Conservation (phyloP, 2,888 invertebrate genomes). For the Apoda limacodes region DNA sequence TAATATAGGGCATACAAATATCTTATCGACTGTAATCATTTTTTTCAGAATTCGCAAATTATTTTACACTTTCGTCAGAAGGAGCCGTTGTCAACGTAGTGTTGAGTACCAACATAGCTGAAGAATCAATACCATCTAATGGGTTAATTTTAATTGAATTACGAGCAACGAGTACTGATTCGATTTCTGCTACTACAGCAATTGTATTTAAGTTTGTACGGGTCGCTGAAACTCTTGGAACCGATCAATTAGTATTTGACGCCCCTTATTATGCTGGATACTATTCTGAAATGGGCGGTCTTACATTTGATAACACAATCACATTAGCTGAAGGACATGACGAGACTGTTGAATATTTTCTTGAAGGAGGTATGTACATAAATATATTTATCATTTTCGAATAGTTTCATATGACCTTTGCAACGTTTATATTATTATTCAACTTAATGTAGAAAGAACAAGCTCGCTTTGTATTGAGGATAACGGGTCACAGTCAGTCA, state of each 20-base stretch:
- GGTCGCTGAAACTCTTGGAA: neutral
- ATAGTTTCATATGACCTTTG: too few relatives aligned
- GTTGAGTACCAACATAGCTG: constrained; percentile 21
- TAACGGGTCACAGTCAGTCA: too few relatives aligned
- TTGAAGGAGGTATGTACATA: constrained; percentile 30
- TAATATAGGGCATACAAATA: too few relatives aligned
- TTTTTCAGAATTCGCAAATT: constrained; percentile 18
- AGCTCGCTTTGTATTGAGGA: too few relatives aligned
- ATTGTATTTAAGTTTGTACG: constrained; percentile 22
- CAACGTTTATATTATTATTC: too few relatives aligned
- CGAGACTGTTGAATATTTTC: constrained; percentile 20
- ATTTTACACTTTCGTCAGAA: constrained; percentile 14
- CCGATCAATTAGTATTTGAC: constrained; percentile 12
- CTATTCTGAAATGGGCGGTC: constrained; percentile 15
- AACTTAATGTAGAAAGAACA: too few relatives aligned
- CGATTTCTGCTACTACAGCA: constrained; percentile 24
- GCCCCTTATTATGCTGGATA: constrained; percentile 26
- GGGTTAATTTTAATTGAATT: constrained; percentile 23
- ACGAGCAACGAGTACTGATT: constrained; percentile 22
- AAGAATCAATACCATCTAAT: constrained; percentile 22
- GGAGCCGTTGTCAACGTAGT: constrained; percentile 15
- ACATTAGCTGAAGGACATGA: constrained; percentile 19
- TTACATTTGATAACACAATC: constrained; percentile 17
- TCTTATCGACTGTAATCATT: too few relatives aligned
- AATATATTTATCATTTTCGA: too few relatives aligned